These are phyloP conservation scores for Liodrosophila aerea DNA, from an alignment of 2,888 invertebrate species.

Conservation along the genomic window DNA sequence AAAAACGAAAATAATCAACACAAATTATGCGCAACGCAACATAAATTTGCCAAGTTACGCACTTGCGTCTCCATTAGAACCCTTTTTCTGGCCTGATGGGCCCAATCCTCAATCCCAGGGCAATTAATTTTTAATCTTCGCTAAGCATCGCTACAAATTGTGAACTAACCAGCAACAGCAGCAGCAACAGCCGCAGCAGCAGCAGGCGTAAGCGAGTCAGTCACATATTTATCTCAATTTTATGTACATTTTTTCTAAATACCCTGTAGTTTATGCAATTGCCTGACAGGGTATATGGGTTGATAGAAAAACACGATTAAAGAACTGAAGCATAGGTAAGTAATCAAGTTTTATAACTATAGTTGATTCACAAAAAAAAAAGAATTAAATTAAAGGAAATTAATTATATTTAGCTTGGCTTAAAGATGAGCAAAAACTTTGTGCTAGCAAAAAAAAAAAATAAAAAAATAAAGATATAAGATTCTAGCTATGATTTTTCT, in stretches of 20 bases:
- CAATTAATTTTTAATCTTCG: conserved; percentile 72
- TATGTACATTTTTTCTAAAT: conserved; percentile 24
- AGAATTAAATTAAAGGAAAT: background rate
- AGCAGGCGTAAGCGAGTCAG: conserved; percentile 1
- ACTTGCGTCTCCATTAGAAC: background rate
- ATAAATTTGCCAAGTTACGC: conserved; percentile 45
- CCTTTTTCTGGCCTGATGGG: background rate
- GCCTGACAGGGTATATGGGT: background rate
- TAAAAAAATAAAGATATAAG: too few species aligned
- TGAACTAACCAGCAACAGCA: conserved; percentile 42
- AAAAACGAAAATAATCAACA: conserved; percentile 64
- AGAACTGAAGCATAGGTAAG: too few species aligned
- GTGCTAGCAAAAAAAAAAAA: too few species aligned
- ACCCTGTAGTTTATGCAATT: conserved; percentile 7
- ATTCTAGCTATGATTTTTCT: too few species aligned
- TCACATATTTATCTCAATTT: conserved; percentile 50
- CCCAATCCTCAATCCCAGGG: conserved; percentile 18
- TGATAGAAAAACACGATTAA: conserved; percentile 6
- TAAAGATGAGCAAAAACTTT: background rate
- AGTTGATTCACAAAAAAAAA: too few species aligned
- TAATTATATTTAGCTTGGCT: background rate
- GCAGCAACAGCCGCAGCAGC: conserved; percentile 5
- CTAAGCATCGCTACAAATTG: conserved; percentile 67
- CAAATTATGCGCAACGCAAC: conserved; percentile 57
- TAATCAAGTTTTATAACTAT: background rate